Percentiles rank a stretch among this genome's conserved stretches.
phyloP scores from a whole-genome alignment of 1,140 invertebrate genomes.

The Temnothorax curvispinosus region DNA sequence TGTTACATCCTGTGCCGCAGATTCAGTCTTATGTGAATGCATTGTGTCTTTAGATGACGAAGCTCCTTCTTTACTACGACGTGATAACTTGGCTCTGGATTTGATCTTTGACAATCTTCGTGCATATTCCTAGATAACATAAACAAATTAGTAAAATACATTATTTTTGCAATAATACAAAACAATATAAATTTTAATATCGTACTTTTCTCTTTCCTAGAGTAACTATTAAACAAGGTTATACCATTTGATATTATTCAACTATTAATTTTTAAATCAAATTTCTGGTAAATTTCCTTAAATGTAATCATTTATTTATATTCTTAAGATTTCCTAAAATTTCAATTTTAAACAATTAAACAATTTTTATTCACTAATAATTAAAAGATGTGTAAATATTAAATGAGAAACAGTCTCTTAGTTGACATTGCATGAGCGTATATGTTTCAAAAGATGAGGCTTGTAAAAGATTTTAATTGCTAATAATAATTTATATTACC shows the following conservation, averaged over 20 bases:
- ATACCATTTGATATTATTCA: background rate
- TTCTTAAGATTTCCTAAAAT: background rate
- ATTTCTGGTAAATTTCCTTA: background rate
- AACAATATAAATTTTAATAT: conserved; percentile 18
- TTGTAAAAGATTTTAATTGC: conserved; percentile 13
- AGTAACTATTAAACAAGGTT: background rate
- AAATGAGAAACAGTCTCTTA: background rate
- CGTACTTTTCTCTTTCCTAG: background rate
- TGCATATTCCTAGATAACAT: conserved; percentile 81
- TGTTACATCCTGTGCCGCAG: conserved; percentile 45
- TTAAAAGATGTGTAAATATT: background rate
- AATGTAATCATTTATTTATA: background rate
- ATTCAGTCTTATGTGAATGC: conserved; percentile 68
- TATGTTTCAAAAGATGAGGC: background rate
- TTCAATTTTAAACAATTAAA: too few relatives aligned
- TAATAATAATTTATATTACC: conserved; percentile 69
- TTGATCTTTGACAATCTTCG: conserved; percentile 83
- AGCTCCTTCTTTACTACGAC: conserved; percentile 76
- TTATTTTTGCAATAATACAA: conserved; percentile 1
- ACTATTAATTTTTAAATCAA: background rate
- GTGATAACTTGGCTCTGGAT: conserved; percentile 80
- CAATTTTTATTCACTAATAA: background rate
- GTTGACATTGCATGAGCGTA: background rate
- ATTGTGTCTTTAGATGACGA: conserved; percentile 72
- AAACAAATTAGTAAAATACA: conserved; percentile 20